phyloP scores from a whole-genome alignment of 2,113 vertebrate species.

The Solea senegalensis region DNA sequence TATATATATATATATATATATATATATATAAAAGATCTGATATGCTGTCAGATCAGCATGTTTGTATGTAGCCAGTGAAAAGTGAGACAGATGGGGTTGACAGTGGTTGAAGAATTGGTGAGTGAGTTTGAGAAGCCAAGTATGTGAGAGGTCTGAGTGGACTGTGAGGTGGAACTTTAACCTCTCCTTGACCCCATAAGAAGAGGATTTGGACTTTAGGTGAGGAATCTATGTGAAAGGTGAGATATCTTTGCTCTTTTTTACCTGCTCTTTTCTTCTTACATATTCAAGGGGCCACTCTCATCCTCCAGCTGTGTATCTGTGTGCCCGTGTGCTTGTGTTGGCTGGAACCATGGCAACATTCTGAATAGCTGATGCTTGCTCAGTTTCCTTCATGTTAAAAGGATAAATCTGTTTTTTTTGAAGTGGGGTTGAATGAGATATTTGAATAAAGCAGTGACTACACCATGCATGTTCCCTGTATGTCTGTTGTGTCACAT shows the following conservation, averaged over 20 bases:
- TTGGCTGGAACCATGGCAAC: slow-evolving; percentile 52
- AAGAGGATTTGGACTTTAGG: slow-evolving; percentile 75
- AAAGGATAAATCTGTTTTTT: not conserved
- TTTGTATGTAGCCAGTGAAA: slow-evolving; percentile 25
- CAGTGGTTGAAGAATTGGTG: slow-evolving; percentile 6
- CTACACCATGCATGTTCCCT: too few species aligned
- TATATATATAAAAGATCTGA: not conserved
- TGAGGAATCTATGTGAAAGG: slow-evolving; percentile 82
- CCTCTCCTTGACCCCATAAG: slow-evolving; percentile 78
- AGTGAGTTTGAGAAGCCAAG: slow-evolving; percentile 65
- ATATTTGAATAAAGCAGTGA: too few species aligned
- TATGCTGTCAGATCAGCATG: not conserved
- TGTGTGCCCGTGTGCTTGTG: slow-evolving; percentile 7
- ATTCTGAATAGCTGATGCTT: not conserved
- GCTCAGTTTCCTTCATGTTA: slow-evolving; percentile 14
- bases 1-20: too few species aligned
- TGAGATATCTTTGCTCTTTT: slow-evolving; percentile 72
- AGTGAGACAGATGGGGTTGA: slow-evolving; percentile 23
- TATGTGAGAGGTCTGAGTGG: slow-evolving; percentile 72
- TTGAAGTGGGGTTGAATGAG: not conserved
- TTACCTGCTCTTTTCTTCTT: slow-evolving; percentile 31
- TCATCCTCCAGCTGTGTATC: slow-evolving; percentile 10
- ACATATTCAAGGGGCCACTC: slow-evolving; percentile 41
- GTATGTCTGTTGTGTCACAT: too few species aligned
- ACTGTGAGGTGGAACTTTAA: slow-evolving; percentile 67